These are phyloP conservation scores for Kryptopterus vitreolus DNA, from an alignment of 2,797 vertebrate species.

Conservation along the genomic window DNA sequence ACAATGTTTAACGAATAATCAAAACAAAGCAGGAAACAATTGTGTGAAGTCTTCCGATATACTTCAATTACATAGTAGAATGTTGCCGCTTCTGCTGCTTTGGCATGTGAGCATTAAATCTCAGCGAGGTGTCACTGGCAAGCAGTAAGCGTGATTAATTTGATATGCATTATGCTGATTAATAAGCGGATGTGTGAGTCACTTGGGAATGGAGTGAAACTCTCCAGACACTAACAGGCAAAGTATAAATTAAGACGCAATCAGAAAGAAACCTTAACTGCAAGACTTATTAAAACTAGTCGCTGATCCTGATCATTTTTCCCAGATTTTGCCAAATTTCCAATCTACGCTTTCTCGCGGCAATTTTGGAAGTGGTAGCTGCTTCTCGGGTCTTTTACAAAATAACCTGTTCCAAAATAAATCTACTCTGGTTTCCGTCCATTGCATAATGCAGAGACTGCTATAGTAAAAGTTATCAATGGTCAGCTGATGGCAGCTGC, in stretches of 20 bases:
- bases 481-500: no score
- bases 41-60: background rate
- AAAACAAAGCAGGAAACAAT: background rate
- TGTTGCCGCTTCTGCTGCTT: background rate
- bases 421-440: no score
- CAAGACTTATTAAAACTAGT: no score
- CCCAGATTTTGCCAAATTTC: no score
- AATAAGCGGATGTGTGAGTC: conserved; percentile 25
- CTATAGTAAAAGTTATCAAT: no score
- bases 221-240: conserved; percentile 4
- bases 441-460: no score
- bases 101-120: conserved; percentile 28
- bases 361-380: no score
- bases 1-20: background rate
- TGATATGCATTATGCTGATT: conserved; percentile 34
- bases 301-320: no score
- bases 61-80: background rate
- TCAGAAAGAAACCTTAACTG: background rate
- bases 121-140: conserved; percentile 38
- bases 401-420: no score
- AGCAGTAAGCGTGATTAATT: conserved; percentile 29
- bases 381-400: no score
- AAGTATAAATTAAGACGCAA: conserved; percentile 17
- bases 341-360: no score
- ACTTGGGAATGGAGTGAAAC: conserved; percentile 19